These are phyloP conservation scores for Ganaspis brasiliensis DNA, from an alignment of 2,888 invertebrate species.

Conservation along the genomic window DNA sequence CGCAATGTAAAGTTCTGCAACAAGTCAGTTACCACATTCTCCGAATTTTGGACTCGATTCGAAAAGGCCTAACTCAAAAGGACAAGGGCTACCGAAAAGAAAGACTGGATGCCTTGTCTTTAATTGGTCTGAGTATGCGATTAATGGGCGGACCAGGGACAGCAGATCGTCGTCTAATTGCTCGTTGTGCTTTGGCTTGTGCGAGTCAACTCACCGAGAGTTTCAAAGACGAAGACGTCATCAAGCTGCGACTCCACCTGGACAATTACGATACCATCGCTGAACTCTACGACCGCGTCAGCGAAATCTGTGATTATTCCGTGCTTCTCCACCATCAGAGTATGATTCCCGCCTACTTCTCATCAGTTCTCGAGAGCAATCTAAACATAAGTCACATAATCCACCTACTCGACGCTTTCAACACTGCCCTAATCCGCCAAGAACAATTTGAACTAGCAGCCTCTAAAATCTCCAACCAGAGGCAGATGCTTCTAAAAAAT, in stretches of 20 bases:
- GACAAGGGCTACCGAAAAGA: conserved; percentile 75
- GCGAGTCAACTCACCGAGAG: conserved; percentile 79
- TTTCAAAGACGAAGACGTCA: conserved; percentile 79
- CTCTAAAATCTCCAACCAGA: conserved; percentile 65
- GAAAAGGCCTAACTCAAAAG: conserved; percentile 78
- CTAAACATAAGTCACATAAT: conserved; percentile 71
- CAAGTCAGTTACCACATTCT: conserved; percentile 90
- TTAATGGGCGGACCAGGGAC: conserved; percentile 82
- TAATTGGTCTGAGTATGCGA: conserved; percentile 74
- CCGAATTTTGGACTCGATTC: conserved; percentile 85
- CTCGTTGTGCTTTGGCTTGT: conserved; percentile 86
- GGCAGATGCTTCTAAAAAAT: conserved; percentile 82
- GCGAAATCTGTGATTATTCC: conserved; percentile 74
- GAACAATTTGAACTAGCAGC: conserved; percentile 63
- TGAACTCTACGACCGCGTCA: conserved; percentile 70
- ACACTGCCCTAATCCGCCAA: conserved; percentile 69
- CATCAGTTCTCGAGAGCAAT: conserved; percentile 70
- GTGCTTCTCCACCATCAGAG: conserved; percentile 76
- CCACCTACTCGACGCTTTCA: conserved; percentile 74
- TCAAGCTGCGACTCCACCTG: conserved; percentile 83
- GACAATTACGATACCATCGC: conserved; percentile 75
- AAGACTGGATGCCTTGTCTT: conserved; percentile 73
- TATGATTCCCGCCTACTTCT: conserved; percentile 76
- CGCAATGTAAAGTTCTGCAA: conserved; percentile 89
- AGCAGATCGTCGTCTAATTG: conserved; percentile 85